Evolutionary conservation across 2,113 vertebrate genomes (phyloP).

Genomic region (Plectropomus leopardus): DNA sequence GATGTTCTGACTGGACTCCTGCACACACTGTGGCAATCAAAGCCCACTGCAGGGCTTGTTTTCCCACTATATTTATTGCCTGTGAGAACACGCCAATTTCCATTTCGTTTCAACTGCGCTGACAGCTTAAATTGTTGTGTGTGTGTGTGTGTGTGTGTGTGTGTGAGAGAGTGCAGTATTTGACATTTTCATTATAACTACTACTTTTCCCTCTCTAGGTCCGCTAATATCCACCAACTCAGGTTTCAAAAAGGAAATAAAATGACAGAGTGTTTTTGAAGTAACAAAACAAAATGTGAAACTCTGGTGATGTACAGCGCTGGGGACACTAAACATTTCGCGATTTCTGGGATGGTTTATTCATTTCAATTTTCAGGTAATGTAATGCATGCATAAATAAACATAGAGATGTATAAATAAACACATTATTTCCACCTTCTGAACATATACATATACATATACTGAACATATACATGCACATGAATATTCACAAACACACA

Average conservation of each 20-base stretch:
- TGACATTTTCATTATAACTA: conserved; percentile 35
- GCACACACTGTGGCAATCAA: conserved; percentile 9
- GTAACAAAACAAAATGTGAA: background rate
- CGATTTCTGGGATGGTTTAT: conserved; percentile 22
- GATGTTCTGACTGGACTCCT: background rate
- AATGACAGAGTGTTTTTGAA: background rate
- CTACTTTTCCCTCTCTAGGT: background rate
- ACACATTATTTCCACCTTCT: conserved; percentile 18
- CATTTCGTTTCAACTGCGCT: conserved; percentile 11
- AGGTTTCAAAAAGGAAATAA: conserved; percentile 3
- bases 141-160: background rate
- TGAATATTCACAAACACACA: conserved; percentile 52
- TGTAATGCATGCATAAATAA: conserved; percentile 42
- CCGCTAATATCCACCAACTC: conserved; percentile 11
- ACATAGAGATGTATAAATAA: conserved; percentile 48
- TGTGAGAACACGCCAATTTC: conserved; percentile 3
- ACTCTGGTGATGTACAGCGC: background rate
- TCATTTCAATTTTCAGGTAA: conserved; percentile 29
- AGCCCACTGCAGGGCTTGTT: conserved; percentile 4
- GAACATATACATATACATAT: conserved; percentile 14
- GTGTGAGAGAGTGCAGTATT: conserved; percentile 9
- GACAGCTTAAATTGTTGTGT: background rate
- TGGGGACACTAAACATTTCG: conserved; percentile 7
- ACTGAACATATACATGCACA: conserved; percentile 11
- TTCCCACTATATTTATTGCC: background rate